A percentile compares a stretch with the other conserved stretches of the same genome.
These are phyloP conservation scores for Chloroclystis v-ata DNA, from an alignment of 2,888 invertebrate species.

Conservation along the genomic window DNA sequence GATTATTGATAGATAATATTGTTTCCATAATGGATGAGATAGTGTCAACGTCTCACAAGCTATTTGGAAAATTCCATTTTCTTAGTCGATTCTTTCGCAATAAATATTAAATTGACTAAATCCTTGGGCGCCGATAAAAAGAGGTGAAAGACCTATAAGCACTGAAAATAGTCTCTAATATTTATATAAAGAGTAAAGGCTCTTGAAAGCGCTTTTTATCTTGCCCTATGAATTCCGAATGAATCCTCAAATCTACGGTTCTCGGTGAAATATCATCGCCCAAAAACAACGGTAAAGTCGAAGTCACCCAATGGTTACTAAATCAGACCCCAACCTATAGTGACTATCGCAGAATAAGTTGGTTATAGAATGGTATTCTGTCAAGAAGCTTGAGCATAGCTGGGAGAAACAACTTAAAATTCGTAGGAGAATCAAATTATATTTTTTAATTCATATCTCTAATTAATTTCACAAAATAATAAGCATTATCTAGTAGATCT, in stretches of 20 bases:
- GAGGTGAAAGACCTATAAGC: neutral
- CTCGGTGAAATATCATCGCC: constrained; percentile 29
- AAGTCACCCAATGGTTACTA: constrained; percentile 30
- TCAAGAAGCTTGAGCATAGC: too few relatives aligned
- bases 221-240: constrained; percentile 22
- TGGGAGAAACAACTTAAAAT: too few relatives aligned
- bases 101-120: too few relatives aligned
- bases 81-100: too few relatives aligned
- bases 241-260: constrained; percentile 27
- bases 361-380: constrained; percentile 4
- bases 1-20: too few relatives aligned
- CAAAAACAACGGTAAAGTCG: constrained; percentile 31
- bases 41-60: too few relatives aligned
- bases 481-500: too few relatives aligned
- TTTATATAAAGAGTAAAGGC: neutral
- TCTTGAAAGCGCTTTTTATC: constrained; percentile 14
- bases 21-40: too few relatives aligned
- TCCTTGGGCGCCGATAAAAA: neutral
- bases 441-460: too few relatives aligned
- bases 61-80: too few relatives aligned
- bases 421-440: too few relatives aligned
- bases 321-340: constrained; percentile 29
- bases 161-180: constrained; percentile 1
- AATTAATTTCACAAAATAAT: too few relatives aligned
- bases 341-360: neutral